phyloP scores from a whole-genome alignment of 2,797 vertebrate species.

The Petrocephalus schoutedeni region DNA sequence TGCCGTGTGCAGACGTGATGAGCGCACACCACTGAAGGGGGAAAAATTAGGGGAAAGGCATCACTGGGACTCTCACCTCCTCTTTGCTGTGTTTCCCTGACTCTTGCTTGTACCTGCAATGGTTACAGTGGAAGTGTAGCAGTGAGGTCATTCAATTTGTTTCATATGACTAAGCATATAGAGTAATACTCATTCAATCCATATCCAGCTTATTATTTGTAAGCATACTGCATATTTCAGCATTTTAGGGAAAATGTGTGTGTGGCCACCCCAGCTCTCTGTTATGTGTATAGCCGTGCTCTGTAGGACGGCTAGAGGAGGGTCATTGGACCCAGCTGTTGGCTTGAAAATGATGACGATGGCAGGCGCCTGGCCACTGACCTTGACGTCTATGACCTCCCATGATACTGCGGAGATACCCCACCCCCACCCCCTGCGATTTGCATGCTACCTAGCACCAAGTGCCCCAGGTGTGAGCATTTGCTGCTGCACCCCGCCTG shows the following conservation, averaged over 20 bases:
- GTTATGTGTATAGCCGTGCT: background rate
- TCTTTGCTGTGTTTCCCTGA: background rate
- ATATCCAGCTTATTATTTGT: conserved; percentile 5
- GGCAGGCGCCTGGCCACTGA: conserved; percentile 56
- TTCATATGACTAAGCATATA: background rate
- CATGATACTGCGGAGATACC: conserved; percentile 55
- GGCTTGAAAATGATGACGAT: conserved; percentile 4
- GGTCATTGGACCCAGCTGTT: background rate
- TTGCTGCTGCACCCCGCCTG: background rate
- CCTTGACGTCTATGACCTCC: conserved; percentile 64
- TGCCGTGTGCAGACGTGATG: background rate
- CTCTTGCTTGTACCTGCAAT: background rate
- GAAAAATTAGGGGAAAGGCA: background rate
- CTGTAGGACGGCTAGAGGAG: background rate
- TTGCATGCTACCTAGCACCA: background rate
- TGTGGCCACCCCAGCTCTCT: background rate
- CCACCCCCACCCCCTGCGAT: background rate
- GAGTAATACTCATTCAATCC: background rate
- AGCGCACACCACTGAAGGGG: conserved; percentile 15
- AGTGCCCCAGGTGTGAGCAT: background rate
- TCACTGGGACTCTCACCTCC: background rate
- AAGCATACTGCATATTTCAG: background rate
- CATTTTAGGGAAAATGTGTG: background rate
- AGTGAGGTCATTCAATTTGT: conserved; percentile 2
- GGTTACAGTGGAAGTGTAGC: background rate